Conservation (phyloP, 2,888 invertebrate species). For the Xanthorhoe designata region DNA sequence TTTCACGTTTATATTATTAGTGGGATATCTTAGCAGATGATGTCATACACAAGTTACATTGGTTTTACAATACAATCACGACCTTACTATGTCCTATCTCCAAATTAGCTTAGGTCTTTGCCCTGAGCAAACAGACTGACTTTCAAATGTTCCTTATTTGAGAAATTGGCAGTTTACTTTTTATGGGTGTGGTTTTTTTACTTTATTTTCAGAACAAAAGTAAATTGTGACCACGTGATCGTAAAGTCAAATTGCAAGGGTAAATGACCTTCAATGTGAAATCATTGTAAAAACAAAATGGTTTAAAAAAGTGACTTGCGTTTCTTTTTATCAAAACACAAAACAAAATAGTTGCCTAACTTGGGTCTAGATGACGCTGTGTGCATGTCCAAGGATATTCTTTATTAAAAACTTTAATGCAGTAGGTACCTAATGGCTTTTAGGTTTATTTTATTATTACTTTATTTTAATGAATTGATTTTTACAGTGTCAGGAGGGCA, state of each 20-base stretch:
- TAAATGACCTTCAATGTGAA: neutral
- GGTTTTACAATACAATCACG: conserved; percentile 32
- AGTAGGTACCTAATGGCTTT: too few species aligned
- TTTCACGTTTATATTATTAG: neutral
- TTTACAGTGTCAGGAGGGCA: too few species aligned
- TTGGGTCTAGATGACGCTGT: too few species aligned
- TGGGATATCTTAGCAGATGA: conserved; percentile 11
- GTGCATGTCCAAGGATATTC: too few species aligned
- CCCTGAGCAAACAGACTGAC: conserved; percentile 69
- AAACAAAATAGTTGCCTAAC: neutral
- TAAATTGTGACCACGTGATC: conserved; percentile 29
- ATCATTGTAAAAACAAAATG: conserved; percentile 15
- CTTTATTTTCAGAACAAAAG: conserved; percentile 35
- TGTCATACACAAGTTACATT: conserved; percentile 21
- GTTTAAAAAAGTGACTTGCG: conserved; percentile 3
- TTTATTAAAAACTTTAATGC: too few species aligned
- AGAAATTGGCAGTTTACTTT: conserved; percentile 75
- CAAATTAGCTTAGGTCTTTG: conserved; percentile 73
- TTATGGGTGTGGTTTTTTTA: conserved; percentile 52
- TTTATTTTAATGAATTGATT: too few species aligned
- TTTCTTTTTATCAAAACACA: neutral
- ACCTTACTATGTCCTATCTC: conserved; percentile 72
- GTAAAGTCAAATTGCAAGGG: conserved; percentile 29
- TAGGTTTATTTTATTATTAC: too few species aligned
- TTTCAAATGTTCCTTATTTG: conserved; percentile 73